Conservation (phyloP, 2,888 invertebrate genomes). For the Euspilapteryx auroguttella region DNA sequence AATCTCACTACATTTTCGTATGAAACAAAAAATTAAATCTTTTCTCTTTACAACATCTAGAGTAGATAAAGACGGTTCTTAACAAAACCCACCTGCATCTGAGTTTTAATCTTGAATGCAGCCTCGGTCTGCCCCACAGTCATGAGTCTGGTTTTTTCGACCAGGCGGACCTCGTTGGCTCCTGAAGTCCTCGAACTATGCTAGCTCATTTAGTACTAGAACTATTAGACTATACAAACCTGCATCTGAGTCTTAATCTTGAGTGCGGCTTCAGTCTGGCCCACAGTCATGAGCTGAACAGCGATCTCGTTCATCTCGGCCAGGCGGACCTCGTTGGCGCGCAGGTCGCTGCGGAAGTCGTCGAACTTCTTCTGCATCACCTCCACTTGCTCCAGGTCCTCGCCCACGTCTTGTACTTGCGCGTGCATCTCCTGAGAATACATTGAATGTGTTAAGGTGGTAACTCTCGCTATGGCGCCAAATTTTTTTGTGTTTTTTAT, state of each 20-base stretch:
- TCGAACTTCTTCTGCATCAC: constrained; percentile 99
- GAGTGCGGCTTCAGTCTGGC: constrained; percentile 97
- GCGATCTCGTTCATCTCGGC: constrained; percentile 99
- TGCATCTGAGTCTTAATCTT: constrained; percentile 98
- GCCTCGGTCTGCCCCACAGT: constrained; percentile 98
- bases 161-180: constrained; percentile 97
- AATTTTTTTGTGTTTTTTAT: no score
- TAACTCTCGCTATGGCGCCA: no score
- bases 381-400: constrained; percentile 97
- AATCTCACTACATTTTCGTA: no score
- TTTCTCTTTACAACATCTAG: no score
- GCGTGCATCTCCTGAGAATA: constrained; percentile 83
- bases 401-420: constrained; percentile 94
- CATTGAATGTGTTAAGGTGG: no score
- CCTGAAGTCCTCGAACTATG: constrained; percentile 99
- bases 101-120: constrained; percentile 96
- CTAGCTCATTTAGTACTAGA: no score
- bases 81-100: no score
- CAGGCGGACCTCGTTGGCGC: constrained; percentile 95
- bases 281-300: constrained; percentile 92
- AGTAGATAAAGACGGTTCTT: no score
- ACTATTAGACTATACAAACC: no score
- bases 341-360: constrained; percentile 96
- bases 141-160: constrained; percentile 96
- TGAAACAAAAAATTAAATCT: no score